Conservation (phyloP, 1,140 invertebrate species). For the Artemia franciscana region DNA sequence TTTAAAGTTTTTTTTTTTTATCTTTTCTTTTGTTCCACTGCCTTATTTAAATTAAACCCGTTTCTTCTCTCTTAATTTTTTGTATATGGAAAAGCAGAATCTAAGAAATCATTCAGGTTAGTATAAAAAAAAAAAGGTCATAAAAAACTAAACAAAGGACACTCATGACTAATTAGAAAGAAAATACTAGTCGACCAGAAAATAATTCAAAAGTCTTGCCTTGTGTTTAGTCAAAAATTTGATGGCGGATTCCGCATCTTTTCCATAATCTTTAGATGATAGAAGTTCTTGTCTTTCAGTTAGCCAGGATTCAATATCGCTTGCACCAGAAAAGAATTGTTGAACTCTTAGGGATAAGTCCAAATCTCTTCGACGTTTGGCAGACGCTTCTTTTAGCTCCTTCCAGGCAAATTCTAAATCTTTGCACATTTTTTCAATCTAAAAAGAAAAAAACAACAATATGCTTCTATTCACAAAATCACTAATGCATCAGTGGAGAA, state of each 20-base stretch:
- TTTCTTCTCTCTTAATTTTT: too few species aligned
- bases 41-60: too few species aligned
- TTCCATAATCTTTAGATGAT: constrained; percentile 53
- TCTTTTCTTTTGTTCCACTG: too few species aligned
- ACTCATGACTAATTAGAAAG: too few species aligned
- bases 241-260: constrained; percentile 65
- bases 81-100: too few species aligned
- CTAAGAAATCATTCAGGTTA: too few species aligned
- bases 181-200: too few species aligned
- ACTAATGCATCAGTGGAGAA: too few species aligned
- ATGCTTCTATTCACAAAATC: background rate
- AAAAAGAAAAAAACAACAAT: constrained; percentile 10
- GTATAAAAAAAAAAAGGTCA: too few species aligned
- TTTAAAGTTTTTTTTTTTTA: too few species aligned
- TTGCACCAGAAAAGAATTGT: constrained; percentile 68
- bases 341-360: constrained; percentile 67
- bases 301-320: constrained; percentile 80
- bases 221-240: constrained; percentile 67
- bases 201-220: background rate
- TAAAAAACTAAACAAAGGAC: too few species aligned
- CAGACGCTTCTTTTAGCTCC: constrained; percentile 37
- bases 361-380: constrained; percentile 44
- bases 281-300: constrained; percentile 60
- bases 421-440: constrained; percentile 24
- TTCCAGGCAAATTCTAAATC: constrained; percentile 39